Conservation (phyloP, 53 echinoderm and acorn worm species). For the Hippasteria phrygiana region DNA sequence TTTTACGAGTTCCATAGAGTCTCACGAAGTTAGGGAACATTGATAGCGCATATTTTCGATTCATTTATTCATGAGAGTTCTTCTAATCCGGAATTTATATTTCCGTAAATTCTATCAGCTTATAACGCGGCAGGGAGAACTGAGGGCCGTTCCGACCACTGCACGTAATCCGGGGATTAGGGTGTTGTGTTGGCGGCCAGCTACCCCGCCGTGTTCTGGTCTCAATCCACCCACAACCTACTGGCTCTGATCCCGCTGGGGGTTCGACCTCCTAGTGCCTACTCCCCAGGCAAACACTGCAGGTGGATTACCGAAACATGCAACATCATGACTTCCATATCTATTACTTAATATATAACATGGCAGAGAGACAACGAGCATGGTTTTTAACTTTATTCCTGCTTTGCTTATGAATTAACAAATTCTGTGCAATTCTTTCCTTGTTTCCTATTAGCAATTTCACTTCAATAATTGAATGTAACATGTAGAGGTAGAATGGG, state of each 20-base stretch:
- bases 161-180: constrained; percentile 34
- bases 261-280: background rate
- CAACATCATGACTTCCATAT: too few species aligned
- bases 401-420: too few species aligned
- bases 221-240: background rate
- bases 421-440: too few species aligned
- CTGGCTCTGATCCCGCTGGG: background rate
- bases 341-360: too few species aligned
- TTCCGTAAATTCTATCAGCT: constrained; percentile 34
- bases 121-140: background rate
- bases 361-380: too few species aligned
- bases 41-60: background rate
- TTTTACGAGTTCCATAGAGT: background rate
- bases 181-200: constrained; percentile 46
- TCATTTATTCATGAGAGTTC: background rate
- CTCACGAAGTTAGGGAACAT: too few species aligned
- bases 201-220: constrained; percentile 44
- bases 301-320: background rate
- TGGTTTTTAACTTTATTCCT: too few species aligned
- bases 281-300: background rate
- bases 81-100: background rate
- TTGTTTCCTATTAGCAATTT: too few species aligned
- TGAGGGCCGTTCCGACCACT: background rate
- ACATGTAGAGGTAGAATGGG: too few species aligned
- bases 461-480: too few species aligned